Evolutionary conservation across 2,113 vertebrate genomes (phyloP).

Genomic region (Chauna torquata): DNA sequence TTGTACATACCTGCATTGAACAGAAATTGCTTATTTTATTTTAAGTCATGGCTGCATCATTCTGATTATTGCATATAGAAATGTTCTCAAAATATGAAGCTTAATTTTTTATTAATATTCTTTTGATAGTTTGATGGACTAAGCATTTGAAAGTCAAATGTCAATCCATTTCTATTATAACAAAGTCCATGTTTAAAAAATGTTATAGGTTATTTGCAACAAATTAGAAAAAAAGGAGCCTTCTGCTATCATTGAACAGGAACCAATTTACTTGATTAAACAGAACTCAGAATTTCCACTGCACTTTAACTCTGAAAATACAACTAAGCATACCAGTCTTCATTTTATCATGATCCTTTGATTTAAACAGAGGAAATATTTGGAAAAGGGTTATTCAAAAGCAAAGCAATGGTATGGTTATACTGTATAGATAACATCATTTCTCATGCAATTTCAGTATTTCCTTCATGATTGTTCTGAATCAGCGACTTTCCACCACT

Average conservation of each 20-base stretch:
- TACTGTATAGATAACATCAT: neutral
- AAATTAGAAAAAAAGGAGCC: constrained; percentile 56
- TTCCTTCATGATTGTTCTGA: neutral
- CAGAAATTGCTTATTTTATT: constrained; percentile 31
- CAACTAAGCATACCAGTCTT: neutral
- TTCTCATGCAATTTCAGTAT: neutral
- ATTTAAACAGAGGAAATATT: neutral
- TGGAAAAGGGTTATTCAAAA: neutral
- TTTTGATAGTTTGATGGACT: constrained; percentile 43
- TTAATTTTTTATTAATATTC: constrained; percentile 71
- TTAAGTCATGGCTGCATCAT: constrained; percentile 48
- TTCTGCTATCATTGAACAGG: constrained; percentile 48
- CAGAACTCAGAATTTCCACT: neutral
- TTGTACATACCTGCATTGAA: constrained; percentile 5
- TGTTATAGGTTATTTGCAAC: constrained; percentile 49
- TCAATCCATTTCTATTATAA: constrained; percentile 37
- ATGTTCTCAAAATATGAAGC: constrained; percentile 56
- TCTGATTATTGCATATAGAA: constrained; percentile 53
- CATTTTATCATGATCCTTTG: neutral
- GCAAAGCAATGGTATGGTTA: neutral
- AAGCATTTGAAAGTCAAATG: constrained; percentile 72
- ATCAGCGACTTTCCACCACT: neutral
- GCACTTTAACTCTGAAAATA: neutral
- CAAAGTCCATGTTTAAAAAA: constrained; percentile 22
- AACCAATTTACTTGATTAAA: constrained; percentile 68